Base-by-base conservation (phyloP, 2,113 vertebrate species). In the Raja brachyura region DNA sequence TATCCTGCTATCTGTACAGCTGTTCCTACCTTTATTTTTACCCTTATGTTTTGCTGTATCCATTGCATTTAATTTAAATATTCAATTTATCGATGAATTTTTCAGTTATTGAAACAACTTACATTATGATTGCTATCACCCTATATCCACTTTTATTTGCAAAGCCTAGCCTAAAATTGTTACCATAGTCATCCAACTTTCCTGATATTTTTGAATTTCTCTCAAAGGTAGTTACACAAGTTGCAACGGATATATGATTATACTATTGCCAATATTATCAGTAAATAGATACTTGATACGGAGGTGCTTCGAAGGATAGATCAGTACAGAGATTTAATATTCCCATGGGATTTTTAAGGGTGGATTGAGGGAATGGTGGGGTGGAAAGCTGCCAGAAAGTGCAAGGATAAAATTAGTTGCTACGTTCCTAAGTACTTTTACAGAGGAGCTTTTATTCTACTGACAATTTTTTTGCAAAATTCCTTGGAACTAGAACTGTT, bases 381-480 rank as follows among this genome's bases (percentile, higher is more conserved):
- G 70, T 73, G 2, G 18, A 16, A 73, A 73, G 1, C 70, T 73
- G 18, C 18, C 70, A 73, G 70, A 31, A 25, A n/a, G 10, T 61
- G 3, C 59, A n/a, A 61, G 54, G 81, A 61, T 61, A 59, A 85
- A 85, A n/a, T 59, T 61, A 28, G 4, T 85, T 59, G 10, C 81
- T 85, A 13, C 61, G 25, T 61, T 59, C 0, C 56, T 11, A 85
- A 85, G 25, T 88, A 31, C 28, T 18, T 18, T 7, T 13, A 66
- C n/a, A 88, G 59, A 63, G 63, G 59, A 88, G 83, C 28, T 88
- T 88, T 88, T 88, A 88, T 88, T 88, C 14, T 88, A 31, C 59
- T n/a, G 2, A 4, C 28, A 63, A 31, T 33, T 31, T 88, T 63
- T 88, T 14, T 88, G 59, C 56, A 88, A 66, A 63, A 88, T 88